phyloP scores from a whole-genome alignment of 2,888 invertebrate genomes.

The Muscina levida region DNA sequence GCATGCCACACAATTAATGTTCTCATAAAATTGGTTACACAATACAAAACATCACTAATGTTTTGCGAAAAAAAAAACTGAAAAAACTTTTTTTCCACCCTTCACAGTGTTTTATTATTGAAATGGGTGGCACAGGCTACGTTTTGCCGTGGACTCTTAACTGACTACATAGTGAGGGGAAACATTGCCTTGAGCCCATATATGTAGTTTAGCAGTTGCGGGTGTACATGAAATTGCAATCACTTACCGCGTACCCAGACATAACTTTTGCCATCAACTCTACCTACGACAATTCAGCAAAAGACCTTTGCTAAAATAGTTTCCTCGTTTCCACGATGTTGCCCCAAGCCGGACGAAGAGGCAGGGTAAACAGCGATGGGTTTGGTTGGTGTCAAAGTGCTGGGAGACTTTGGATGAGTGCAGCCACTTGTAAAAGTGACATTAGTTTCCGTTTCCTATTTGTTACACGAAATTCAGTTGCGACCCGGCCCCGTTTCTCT shows the following conservation, averaged over 20 bases:
- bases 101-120: too few relatives aligned
- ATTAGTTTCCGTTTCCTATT: constrained; percentile 37
- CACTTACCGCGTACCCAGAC: constrained; percentile 13
- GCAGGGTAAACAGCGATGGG: too few relatives aligned
- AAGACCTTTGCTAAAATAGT: background rate
- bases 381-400: background rate
- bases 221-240: constrained; percentile 27
- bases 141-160: too few relatives aligned
- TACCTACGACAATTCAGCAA: background rate
- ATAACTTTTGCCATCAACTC: constrained; percentile 24
- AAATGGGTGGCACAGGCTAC: too few relatives aligned
- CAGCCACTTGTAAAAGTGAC: constrained; percentile 38
- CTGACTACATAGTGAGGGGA: too few relatives aligned
- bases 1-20: constrained; percentile 63
- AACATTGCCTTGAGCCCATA: background rate
- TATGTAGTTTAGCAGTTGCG: background rate
- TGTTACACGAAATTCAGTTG: constrained; percentile 24
- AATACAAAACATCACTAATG: constrained; percentile 28
- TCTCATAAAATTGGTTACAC: constrained; percentile 50
- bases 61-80: constrained; percentile 30
- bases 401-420: background rate
- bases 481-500: background rate
- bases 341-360: too few relatives aligned
- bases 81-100: constrained; percentile 30
- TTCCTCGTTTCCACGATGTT: background rate